These are phyloP conservation scores for Tetranychus piercei DNA, from an alignment of 2,888 invertebrate species.

Conservation along the genomic window DNA sequence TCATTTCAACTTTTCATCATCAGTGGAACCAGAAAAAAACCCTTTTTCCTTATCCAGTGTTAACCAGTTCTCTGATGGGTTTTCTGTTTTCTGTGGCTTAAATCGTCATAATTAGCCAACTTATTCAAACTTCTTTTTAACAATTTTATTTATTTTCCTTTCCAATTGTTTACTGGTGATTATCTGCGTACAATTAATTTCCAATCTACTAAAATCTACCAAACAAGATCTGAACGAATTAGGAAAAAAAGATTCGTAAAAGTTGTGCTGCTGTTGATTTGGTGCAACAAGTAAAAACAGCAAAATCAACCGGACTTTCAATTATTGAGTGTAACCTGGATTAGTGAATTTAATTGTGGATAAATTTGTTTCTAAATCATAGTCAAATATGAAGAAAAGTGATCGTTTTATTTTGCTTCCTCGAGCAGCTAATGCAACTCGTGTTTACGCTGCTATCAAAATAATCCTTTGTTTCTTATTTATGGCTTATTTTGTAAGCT, in stretches of 20 bases:
- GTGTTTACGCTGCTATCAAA: neutral
- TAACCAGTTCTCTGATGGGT: neutral
- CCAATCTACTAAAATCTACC: no score
- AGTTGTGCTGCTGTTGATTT: no score
- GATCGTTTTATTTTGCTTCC: conserved; percentile 6
- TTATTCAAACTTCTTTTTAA: neutral
- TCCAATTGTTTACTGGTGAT: no score
- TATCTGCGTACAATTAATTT: no score
- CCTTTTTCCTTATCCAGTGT: neutral
- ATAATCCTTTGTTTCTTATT: conserved; percentile 6
- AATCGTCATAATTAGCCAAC: neutral
- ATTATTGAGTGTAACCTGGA: neutral
- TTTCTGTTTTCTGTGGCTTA: neutral
- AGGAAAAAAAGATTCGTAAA: no score
- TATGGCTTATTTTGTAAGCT: conserved; percentile 4
- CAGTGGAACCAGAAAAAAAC: neutral
- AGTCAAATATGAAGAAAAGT: neutral
- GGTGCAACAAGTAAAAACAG: no score
- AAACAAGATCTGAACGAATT: no score
- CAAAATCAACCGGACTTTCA: neutral
- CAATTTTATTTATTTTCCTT: neutral
- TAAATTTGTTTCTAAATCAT: neutral
- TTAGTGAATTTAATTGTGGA: neutral
- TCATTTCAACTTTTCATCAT: neutral
- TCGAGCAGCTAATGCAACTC: conserved; percentile 5